Base-by-base conservation (phyloP, 2,797 vertebrate species). In the Kryptopterus vitreolus region DNA sequence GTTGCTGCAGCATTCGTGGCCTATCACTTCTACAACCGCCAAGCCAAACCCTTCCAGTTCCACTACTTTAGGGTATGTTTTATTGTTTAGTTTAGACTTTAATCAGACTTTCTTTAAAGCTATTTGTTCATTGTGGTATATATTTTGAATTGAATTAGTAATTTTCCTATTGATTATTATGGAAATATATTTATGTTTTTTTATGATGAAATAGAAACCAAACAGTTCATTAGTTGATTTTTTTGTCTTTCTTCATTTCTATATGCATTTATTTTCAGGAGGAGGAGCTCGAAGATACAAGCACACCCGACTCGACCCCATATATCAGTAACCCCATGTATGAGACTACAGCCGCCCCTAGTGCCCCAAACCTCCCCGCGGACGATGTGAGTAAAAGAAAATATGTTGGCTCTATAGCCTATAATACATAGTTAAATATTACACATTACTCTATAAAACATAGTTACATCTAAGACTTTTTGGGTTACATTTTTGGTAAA, bases 21-120 rank as follows among this genome's bases (percentile, higher is more conserved):
- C 0, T 96, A 95, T 53, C 92, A 91, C 58, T 98, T 97, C 84
- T 94, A 96, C 88, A 93, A 88, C 65, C 93, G 93, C 74, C 94
- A 88, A 79, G 86, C 86, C 69, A 95, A 92, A 85, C 92, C 89
- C 5, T 92, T 91, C 46, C 88, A 88, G 76, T 98, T 98, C 90
- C 95, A 94, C 83, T 95, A 93, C 85, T 98, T 98, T 88, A 94
- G 95, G 95, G 97, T 95, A 81, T 81, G 90, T 31, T n/a, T n/a
- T n/a, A n/a, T n/a, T n/a, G n/a, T n/a, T n/a, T n/a, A n/a, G n/a
- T n/a, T n/a, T n/a, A n/a, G n/a, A n/a, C n/a, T n/a, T n/a, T n/a
- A n/a, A n/a, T n/a, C n/a, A n/a, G n/a, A n/a, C n/a, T n/a, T n/a
- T n/a, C n/a, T n/a, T 48, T 48, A 13, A 15, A 9, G 13, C 13